phyloP scores from a whole-genome alignment of 1,140 invertebrate species.

The Ips typographus region DNA sequence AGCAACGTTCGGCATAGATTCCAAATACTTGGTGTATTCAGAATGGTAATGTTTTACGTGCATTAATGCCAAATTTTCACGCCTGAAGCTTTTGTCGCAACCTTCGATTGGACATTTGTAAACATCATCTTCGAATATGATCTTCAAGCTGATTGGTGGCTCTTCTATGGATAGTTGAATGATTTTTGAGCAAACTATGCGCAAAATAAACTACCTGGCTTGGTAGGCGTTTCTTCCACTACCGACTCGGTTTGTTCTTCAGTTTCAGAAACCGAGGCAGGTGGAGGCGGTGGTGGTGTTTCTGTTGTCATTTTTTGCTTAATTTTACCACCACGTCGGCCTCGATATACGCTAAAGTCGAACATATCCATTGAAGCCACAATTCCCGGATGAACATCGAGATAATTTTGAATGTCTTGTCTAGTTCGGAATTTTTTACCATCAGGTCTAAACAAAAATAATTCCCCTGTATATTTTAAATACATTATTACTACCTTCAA shows the following conservation, averaged over 20 bases:
- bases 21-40: slow-evolving; percentile 73
- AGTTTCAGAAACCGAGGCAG: no score
- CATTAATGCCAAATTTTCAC: slow-evolving; percentile 85
- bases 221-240: background rate
- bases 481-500: background rate
- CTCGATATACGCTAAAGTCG: slow-evolving; percentile 62
- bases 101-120: slow-evolving; percentile 79
- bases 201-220: background rate
- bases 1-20: slow-evolving; percentile 79
- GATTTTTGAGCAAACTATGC: background rate
- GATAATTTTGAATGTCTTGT: slow-evolving; percentile 60
- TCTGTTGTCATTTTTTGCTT: background rate
- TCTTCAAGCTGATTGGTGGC: slow-evolving; percentile 40
- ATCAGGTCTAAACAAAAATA: slow-evolving; percentile 56
- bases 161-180: background rate
- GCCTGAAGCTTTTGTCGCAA: slow-evolving; percentile 86
- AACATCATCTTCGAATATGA: slow-evolving; percentile 60
- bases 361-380: slow-evolving; percentile 58
- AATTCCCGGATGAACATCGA: slow-evolving; percentile 54
- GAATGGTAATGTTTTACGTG: slow-evolving; percentile 91
- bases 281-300: no score
- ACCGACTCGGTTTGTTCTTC: background rate
- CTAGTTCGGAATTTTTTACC: slow-evolving; percentile 63
- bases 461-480: background rate
- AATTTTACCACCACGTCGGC: background rate